These are phyloP conservation scores for Steatocranus sp. DNA, from an alignment of 2,797 vertebrate species.

Conservation along the genomic window DNA sequence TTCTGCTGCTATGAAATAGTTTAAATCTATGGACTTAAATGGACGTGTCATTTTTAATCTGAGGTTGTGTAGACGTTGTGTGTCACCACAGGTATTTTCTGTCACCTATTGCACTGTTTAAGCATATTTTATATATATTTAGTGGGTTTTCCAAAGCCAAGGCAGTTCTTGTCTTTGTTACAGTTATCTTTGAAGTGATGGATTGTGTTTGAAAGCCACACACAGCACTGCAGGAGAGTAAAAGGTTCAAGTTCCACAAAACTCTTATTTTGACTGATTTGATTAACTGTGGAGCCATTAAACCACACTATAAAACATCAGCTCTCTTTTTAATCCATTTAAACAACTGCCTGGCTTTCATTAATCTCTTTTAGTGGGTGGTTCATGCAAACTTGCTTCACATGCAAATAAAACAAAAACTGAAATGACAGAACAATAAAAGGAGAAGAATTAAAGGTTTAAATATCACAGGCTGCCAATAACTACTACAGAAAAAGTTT, in stretches of 20 bases:
- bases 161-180: not conserved
- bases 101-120: not conserved
- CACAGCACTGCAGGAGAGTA: not conserved
- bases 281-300: not conserved
- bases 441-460: not conserved
- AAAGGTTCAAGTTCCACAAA: not conserved
- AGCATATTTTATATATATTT: not conserved
- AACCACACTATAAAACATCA: not conserved
- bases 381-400: not conserved
- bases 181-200: not conserved
- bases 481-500: not conserved
- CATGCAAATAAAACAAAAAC: not conserved
- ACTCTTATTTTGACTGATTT: not conserved
- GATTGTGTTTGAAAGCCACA: not conserved
- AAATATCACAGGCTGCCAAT: not conserved
- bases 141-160: not conserved
- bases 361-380: fast-evolving
- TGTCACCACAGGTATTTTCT: not conserved
- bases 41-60: not conserved
- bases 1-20: not conserved
- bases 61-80: not conserved
- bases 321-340: not conserved
- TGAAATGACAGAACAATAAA: not conserved
- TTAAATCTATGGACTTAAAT: not conserved
- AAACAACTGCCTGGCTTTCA: not conserved